Base-by-base conservation (phyloP, 2,113 vertebrate genomes). In the Murina feae region DNA sequence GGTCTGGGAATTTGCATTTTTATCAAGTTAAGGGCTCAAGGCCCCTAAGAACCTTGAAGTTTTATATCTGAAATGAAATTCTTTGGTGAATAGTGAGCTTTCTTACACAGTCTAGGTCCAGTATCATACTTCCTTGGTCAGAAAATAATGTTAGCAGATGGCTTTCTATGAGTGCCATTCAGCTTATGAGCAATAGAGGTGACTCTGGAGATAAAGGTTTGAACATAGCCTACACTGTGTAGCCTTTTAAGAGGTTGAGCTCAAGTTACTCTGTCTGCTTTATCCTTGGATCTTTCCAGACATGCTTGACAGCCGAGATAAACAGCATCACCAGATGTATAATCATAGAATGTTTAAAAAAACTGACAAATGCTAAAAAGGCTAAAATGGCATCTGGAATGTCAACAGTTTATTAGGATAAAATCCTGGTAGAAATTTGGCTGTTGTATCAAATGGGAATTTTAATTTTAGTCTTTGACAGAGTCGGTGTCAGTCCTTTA, bases 401-500 rank as follows among this genome's bases (percentile, higher is more conserved):
- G 28, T 92, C 58, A 89, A 78, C 5, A 14, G 28, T 93, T 83
- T 95, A 55, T 88, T 71, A 71, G 44, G 78, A 32, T 78, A 85
- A 72, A 93, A 86, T 91, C 66, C 47, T 91, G 21, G 1, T 72
- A 3, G 78, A 16, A 92, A 86, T 28, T 65, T 84, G 32, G 63
- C n/a, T 39, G 25, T 49, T 86, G 28, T 58, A 65, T 47, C 63
- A 72, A 85, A 44, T 82, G 84, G 14, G 68, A 93, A 60, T 81
- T 93, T 94, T 76, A 91, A 66, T 51, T 85, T 78, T 90, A 66
- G 49, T 83, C 25, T 91, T 95, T 44, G 71, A 9, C 53, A 47
- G 69, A 68, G 53, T 87, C 72, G 32, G 30, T 44, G 20, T 69
- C 80, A 68, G 1, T 53, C 42, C 39, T 88, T 84, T 28, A 81